A percentile compares a stretch with the other conserved stretches of the same genome.
phyloP scores from a whole-genome alignment of 2,888 invertebrate genomes.

The Catocala fraxini region DNA sequence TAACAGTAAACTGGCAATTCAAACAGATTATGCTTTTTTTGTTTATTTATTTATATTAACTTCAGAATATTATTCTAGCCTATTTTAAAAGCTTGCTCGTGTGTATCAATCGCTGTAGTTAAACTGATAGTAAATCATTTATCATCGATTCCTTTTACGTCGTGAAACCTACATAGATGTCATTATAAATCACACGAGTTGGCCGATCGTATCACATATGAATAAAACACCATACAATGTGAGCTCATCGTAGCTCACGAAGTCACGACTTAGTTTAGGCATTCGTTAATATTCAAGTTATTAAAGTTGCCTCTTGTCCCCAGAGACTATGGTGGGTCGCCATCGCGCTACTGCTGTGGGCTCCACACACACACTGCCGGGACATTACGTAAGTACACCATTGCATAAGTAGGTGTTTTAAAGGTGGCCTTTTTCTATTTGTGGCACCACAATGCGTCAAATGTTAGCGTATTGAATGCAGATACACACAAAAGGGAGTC shows the following conservation, averaged over 20 bases:
- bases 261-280: conserved; percentile 43
- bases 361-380: conserved; percentile 65
- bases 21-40: too few relatives aligned
- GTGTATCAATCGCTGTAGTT: too few relatives aligned
- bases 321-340: conserved; percentile 78
- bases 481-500: conserved; percentile 25
- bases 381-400: conserved; percentile 77
- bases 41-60: too few relatives aligned
- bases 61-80: too few relatives aligned
- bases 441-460: conserved; percentile 30
- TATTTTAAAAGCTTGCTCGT: too few relatives aligned
- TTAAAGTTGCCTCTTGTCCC: conserved; percentile 53
- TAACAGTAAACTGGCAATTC: too few relatives aligned
- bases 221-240: conserved; percentile 33
- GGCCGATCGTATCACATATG: conserved; percentile 15
- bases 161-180: neutral
- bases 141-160: too few relatives aligned
- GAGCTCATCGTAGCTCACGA: conserved; percentile 23
- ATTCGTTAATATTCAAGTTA: conserved; percentile 45
- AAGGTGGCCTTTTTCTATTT: conserved; percentile 8
- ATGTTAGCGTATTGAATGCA: conserved; percentile 38
- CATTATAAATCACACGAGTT: conserved; percentile 16
- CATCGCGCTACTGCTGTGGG: conserved; percentile 67
- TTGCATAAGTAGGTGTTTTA: conserved; percentile 10
- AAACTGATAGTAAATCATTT: too few relatives aligned